Base-by-base conservation (phyloP, 2,888 invertebrate genomes). In the Flexamia atlantica region DNA sequence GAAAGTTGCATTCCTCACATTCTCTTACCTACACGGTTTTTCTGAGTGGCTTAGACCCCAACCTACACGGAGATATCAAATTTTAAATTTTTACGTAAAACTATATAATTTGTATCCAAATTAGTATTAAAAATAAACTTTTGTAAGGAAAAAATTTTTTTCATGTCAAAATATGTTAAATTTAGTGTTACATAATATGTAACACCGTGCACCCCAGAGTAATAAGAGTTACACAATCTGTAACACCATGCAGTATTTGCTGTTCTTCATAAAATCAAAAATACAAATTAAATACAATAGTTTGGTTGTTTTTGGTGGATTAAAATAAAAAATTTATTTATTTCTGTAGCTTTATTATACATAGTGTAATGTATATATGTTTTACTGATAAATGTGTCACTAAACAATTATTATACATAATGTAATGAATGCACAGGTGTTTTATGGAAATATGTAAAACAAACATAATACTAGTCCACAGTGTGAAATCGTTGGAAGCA, bases 351-450 rank as follows among this genome's bases (percentile, higher is more conserved):
- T n/a, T n/a, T n/a, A n/a, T n/a, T n/a, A n/a, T n/a, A n/a, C n/a
- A n/a, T n/a, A n/a, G n/a, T n/a, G n/a, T n/a, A n/a, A n/a, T n/a
- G n/a, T n/a, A n/a, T n/a, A n/a, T n/a, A 50, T n/a, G 2, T n/a
- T 50, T 10, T 50, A 50, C n/a, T 50, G 5, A 50, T 50, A 36
- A 10, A 50, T n/a, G 17, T n/a, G 17, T 50, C 2, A 50, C 50
- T 50, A n/a, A n/a, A n/a, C n/a, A n/a, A n/a, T 50, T 50, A 50
- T 50, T 50, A n/a, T n/a, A 50, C 50, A n/a, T 50, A 50, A 50
- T 36, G 36, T 36, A 36, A 36, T 4, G 36, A 9, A 36, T 36
- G 9, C 9, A 36, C n/a, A n/a, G n/a, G n/a, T 36, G 9, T 36
- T 36, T 36, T 36, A 36, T 9, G 36, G 36, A 36, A 7, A 36